Percentiles rank a stretch among this genome's conserved stretches.
These are phyloP conservation scores for Tapirus indicus DNA, from an alignment of 2,797 vertebrate species.

Conservation along the genomic window DNA sequence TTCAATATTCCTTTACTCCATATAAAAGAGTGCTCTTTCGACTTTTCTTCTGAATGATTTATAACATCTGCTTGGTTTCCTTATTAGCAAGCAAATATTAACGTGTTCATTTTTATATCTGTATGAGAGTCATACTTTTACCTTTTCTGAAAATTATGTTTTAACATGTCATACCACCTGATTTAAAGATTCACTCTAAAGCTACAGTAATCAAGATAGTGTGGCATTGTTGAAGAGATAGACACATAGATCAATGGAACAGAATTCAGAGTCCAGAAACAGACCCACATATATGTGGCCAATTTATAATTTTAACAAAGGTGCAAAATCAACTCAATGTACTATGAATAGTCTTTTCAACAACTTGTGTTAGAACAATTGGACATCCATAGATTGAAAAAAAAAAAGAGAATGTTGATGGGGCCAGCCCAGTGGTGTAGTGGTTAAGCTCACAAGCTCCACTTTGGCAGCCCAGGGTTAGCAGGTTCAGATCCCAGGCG, in stretches of 20 bases:
- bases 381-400: not conserved
- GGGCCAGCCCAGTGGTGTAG: too few species aligned
- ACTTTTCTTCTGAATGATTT: not conserved
- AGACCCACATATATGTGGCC: not conserved
- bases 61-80: not conserved
- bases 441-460: too few species aligned
- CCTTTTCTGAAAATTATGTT: not conserved
- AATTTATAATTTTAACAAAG: not conserved
- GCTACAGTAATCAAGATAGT: not conserved
- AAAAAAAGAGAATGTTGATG: not conserved
- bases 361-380: not conserved
- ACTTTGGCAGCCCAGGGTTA: too few species aligned
- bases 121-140: not conserved
- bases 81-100: not conserved
- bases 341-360: not conserved
- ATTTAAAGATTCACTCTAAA: not conserved
- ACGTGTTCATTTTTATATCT: not conserved
- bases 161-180: not conserved
- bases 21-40: not conserved
- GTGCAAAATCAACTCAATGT: not conserved
- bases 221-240: not conserved
- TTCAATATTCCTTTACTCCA: not conserved
- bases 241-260: not conserved
- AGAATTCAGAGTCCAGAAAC: not conserved
- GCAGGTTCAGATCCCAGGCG: too few species aligned